Conservation (phyloP, 2,797 vertebrate species). For the Astyanax mexicanus region DNA sequence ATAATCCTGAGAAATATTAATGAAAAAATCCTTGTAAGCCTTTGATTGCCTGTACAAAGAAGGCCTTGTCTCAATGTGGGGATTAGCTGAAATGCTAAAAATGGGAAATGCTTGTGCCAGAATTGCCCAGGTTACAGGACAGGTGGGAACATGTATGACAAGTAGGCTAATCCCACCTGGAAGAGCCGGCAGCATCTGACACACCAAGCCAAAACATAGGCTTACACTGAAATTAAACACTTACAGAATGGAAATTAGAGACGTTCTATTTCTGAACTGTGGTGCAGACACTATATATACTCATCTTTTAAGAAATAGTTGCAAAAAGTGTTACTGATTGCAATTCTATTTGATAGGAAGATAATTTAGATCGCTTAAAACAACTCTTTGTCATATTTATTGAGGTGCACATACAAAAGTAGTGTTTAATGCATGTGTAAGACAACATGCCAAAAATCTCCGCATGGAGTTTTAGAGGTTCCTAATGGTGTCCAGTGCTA, state of each 20-base stretch:
- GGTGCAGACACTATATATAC: not conserved
- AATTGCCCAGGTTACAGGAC: conserved; percentile 37
- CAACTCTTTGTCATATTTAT: too few species aligned
- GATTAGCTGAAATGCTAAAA: conserved; percentile 51
- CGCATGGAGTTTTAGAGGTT: too few species aligned
- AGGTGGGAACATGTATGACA: conserved; percentile 54
- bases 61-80: conserved; percentile 22
- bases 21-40: conserved; percentile 46
- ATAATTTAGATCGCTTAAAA: too few species aligned
- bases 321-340: too few species aligned
- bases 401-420: too few species aligned
- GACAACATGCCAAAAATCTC: too few species aligned
- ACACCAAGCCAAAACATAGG: conserved; percentile 12
- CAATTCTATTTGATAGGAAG: too few species aligned
- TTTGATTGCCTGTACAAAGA: conserved; percentile 46
- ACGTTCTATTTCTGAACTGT: not conserved
- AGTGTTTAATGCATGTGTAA: too few species aligned
- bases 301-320: too few species aligned
- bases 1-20: conserved; percentile 42
- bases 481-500: too few species aligned
- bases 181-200: conserved; percentile 11
- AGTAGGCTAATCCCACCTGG: conserved; percentile 42
- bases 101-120: conserved; percentile 39
- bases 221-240: not conserved
- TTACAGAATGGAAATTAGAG: not conserved